These are phyloP conservation scores for Pseudomyrmex sp. DNA, from an alignment of 1,140 invertebrate species.

Conservation along the genomic window DNA sequence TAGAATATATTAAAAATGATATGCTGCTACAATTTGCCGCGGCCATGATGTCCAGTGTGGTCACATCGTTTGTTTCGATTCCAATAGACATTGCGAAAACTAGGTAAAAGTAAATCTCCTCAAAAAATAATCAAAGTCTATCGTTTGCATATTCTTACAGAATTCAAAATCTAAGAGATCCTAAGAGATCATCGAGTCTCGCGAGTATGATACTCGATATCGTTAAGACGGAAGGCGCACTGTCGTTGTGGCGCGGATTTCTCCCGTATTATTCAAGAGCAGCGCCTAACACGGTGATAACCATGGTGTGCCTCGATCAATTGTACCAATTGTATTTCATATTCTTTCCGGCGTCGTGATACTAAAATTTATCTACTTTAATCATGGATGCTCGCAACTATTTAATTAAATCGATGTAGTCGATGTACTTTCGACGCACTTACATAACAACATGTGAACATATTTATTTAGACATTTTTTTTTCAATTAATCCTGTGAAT, in stretches of 20 bases:
- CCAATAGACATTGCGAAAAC: slow-evolving; percentile 99
- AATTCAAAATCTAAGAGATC: slow-evolving; percentile 96
- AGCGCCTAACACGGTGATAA: slow-evolving; percentile 98
- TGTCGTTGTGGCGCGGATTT: slow-evolving; percentile 98
- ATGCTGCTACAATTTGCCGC: slow-evolving; percentile 95
- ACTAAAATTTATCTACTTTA: background rate
- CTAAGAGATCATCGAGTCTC: slow-evolving; percentile 95
- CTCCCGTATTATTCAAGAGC: slow-evolving; percentile 96
- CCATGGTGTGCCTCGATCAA: slow-evolving; percentile 98
- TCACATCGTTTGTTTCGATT: slow-evolving; percentile 97
- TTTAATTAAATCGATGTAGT: background rate
- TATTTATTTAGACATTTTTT: background rate
- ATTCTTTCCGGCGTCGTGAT: background rate
- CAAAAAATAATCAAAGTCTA: background rate
- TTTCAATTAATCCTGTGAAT: background rate
- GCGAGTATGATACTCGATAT: slow-evolving; percentile 92
- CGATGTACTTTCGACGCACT: background rate
- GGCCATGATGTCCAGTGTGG: slow-evolving; percentile 97
- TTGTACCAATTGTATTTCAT: slow-evolving; percentile 42
- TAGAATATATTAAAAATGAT: slow-evolving; percentile 87
- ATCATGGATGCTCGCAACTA: background rate
- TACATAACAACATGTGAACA: no score
- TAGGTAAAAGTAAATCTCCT: slow-evolving; percentile 85
- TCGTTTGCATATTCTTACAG: slow-evolving; percentile 84
- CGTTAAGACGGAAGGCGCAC: slow-evolving; percentile 94